These are phyloP conservation scores for Eubasilissa splendida DNA, from an alignment of 2,888 invertebrate species.

Conservation along the genomic window DNA sequence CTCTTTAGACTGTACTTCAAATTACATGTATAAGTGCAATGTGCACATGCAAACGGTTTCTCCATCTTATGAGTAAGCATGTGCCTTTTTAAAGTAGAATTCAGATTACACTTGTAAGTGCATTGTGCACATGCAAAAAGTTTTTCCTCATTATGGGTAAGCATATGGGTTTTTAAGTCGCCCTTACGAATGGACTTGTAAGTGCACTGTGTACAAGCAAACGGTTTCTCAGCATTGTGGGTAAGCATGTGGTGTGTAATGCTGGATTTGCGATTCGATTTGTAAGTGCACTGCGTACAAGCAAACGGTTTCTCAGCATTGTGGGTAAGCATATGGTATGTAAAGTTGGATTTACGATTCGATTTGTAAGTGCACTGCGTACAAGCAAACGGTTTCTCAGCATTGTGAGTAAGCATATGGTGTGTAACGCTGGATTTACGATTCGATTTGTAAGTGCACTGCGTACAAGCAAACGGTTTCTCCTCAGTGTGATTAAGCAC, in stretches of 20 bases:
- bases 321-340: conserved; percentile 29
- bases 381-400: conserved; percentile 32
- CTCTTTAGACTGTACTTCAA: no score
- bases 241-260: conserved; percentile 23
- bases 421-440: conserved; percentile 1
- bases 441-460: conserved; percentile 24
- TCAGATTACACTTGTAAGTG: no score
- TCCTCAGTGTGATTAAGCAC: conserved; percentile 29
- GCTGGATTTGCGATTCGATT: neutral
- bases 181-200: neutral
- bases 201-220: conserved; percentile 16
- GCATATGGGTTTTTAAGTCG: neutral
- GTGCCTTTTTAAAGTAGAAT: no score
- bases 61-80: no score
- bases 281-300: conserved; percentile 21
- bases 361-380: conserved; percentile 12
- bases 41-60: no score
- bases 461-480: conserved; percentile 19
- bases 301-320: conserved; percentile 15
- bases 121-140: no score
- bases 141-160: no score
- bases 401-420: conserved; percentile 20
- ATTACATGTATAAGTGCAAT: no score
- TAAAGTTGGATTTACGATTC: no score
- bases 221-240: conserved; percentile 13